Percentiles rank a stretch among this genome's conserved stretches.
phyloP scores from a whole-genome alignment of 2,888 invertebrate genomes.

The Oligia strigilis region DNA sequence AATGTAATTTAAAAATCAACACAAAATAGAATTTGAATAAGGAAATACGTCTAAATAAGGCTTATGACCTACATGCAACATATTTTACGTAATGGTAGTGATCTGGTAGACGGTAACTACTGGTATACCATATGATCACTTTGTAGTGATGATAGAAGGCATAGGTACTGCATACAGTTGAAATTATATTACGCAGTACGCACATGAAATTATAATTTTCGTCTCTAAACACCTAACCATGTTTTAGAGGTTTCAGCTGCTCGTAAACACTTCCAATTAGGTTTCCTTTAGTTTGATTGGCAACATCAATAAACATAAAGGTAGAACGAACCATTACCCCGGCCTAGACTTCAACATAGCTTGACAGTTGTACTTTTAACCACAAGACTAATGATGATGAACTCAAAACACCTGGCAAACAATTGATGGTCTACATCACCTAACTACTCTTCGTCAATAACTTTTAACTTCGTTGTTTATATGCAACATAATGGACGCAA shows the following conservation, averaged over 20 bases:
- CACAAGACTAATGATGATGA: conserved; percentile 13
- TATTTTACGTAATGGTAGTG: neutral
- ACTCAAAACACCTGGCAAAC: conserved; percentile 34
- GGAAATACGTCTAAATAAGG: neutral
- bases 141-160: neutral
- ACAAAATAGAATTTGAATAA: conserved; percentile 8
- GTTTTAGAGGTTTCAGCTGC: neutral
- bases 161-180: neutral
- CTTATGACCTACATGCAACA: neutral
- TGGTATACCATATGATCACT: no score
- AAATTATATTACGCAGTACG: neutral
- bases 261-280: neutral
- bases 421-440: conserved; percentile 30
- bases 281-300: neutral
- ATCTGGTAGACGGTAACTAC: neutral
- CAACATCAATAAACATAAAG: neutral
- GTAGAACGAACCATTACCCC: neutral
- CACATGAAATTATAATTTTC: neutral
- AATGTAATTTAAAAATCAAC: neutral
- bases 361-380: neutral
- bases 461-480: conserved; percentile 25
- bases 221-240: no score
- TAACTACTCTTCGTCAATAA: conserved; percentile 46
- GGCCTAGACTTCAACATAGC: neutral
- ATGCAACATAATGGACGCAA: conserved; percentile 21